Conservation (phyloP, 2,888 invertebrate species). For the Scaptomyza parva region DNA sequence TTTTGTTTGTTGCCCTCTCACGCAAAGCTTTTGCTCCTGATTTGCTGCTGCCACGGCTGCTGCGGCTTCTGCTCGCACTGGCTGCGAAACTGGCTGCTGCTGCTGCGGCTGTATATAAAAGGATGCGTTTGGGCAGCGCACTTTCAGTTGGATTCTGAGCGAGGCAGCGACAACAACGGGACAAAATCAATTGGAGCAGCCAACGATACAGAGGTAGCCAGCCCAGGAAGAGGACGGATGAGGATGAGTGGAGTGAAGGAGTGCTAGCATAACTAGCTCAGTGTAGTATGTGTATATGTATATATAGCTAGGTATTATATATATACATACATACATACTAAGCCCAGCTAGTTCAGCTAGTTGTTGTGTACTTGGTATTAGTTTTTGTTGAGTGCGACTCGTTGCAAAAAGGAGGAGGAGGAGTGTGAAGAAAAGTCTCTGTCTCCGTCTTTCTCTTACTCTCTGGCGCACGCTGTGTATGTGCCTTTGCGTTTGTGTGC, state of each 20-base stretch:
- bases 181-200: constrained; percentile 34
- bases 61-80: constrained; percentile 7
- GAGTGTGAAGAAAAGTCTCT: constrained; percentile 4
- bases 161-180: constrained; percentile 69
- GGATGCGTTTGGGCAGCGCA: constrained; percentile 65
- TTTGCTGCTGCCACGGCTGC: constrained; percentile 31
- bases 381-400: constrained; percentile 11
- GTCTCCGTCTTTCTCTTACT: constrained; percentile 1
- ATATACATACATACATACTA: constrained; percentile 13
- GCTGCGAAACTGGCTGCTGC: constrained; percentile 12
- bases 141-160: constrained; percentile 80
- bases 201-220: constrained; percentile 33
- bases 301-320: not conserved
- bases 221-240: constrained; percentile 37
- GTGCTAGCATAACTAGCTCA: constrained; percentile 76
- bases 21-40: constrained; percentile 49
- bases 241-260: constrained; percentile 50
- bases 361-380: constrained; percentile 16
- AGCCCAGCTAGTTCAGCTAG: constrained; percentile 6
- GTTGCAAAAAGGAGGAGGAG: constrained; percentile 1
- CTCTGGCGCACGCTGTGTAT: constrained; percentile 3
- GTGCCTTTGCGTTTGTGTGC: not conserved
- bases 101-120: constrained; percentile 63
- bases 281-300: constrained; percentile 20
- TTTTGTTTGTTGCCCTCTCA: constrained; percentile 48